Evolutionary conservation across 2,888 invertebrate species (phyloP), one percentile per base, ranked within the genome.

Genomic region (Autographa pulchrina): DNA sequence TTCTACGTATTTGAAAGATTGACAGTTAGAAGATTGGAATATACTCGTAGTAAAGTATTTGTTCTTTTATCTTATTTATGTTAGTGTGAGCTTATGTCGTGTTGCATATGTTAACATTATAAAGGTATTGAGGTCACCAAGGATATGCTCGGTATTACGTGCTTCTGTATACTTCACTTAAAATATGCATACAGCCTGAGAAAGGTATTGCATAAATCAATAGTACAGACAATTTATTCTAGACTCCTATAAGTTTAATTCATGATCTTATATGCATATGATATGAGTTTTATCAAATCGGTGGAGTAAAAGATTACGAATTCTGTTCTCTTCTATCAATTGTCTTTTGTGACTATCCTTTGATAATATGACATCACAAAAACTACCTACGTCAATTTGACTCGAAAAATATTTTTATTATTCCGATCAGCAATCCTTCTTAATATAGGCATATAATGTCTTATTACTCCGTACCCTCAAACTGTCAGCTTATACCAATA

Each of bases 401-500:
- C 4, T 43, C 14, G 6, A 43, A 43, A n/a, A 48, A 48, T 6
- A 14, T 5, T 43, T 35, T 35, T 35, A 8, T 38, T 38, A 38
- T 38, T 38, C 11, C 38, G 38, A 38, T 38, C 7, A 38, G 7
- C 48, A 8, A 16, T 16, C 48, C n/a, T n/a, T 48, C 6, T 48
- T 7, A 48, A n/a, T 48, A 48, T n/a, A n/a, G 48, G 7, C 31
- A 16, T 59, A 69, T 77, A 69, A 77, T 74, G 74, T 35, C 43
- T 73, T 59, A 18, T 65, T 54, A 48, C 59, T 16, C 60, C 41
- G 43, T 64, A 35, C 56, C 52, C 62, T 65, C 43, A 68, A 75
- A 54, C 80, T 71, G 80, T 68, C 77, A 75, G 76, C 48, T 68
- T 79, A 68, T 75, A 80, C 71, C 77, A 80, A 80, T 75, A 71